A percentile compares a stretch with the other conserved stretches of the same genome.
These are phyloP conservation scores for Neoitamus cyanurus DNA, from an alignment of 2,888 invertebrate species.

Conservation along the genomic window DNA sequence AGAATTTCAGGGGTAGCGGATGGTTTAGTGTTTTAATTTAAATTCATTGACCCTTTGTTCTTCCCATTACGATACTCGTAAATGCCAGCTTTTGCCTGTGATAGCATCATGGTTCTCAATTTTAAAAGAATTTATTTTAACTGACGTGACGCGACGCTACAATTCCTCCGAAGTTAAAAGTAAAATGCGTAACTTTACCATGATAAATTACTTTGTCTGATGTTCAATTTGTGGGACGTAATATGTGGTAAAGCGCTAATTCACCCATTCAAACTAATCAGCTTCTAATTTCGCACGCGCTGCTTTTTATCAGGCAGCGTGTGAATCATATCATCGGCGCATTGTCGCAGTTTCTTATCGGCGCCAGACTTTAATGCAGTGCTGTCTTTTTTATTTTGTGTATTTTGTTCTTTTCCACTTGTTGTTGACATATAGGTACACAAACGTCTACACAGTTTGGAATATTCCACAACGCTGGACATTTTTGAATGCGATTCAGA, in stretches of 20 bases:
- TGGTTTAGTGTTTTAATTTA: not conserved
- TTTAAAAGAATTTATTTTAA: not conserved
- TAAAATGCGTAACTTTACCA: not conserved
- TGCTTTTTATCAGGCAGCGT: not conserved
- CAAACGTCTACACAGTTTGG: not conserved
- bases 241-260: not conserved
- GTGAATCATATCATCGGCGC: not conserved
- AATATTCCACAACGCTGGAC: not conserved
- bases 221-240: not conserved
- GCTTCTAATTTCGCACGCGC: not conserved
- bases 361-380: not conserved
- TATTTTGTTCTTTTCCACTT: not conserved
- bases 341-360: not conserved
- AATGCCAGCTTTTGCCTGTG: not conserved
- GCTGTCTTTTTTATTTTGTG: not conserved
- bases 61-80: not conserved
- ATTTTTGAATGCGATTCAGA: not conserved
- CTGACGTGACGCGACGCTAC: not conserved
- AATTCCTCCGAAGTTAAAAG: not conserved
- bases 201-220: not conserved
- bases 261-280: not conserved
- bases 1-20: not conserved
- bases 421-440: not conserved
- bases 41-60: conserved; percentile 13
- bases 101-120: not conserved